phyloP scores from a whole-genome alignment of 2,113 vertebrate species.

The Phalacrocorax pelagicus region DNA sequence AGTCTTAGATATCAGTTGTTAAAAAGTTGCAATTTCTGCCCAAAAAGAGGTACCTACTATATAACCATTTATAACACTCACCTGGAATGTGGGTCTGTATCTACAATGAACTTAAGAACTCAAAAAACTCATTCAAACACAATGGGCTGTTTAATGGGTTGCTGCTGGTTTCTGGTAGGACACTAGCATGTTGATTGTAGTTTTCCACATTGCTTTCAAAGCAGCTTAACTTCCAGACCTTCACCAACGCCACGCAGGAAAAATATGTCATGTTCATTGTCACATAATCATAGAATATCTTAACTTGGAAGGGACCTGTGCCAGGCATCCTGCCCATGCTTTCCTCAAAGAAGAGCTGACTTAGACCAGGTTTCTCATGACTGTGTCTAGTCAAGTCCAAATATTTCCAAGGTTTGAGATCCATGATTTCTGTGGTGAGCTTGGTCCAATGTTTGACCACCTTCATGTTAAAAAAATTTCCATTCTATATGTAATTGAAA shows the following conservation, averaged over 20 bases:
- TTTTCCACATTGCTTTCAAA: neutral
- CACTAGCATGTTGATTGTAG: neutral
- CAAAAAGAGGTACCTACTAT: neutral
- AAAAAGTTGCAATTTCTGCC: neutral
- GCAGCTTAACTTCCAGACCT: neutral
- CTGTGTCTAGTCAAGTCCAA: neutral
- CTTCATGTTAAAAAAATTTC: neutral
- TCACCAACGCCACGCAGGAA: neutral
- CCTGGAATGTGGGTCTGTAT: neutral
- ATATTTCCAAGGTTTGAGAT: neutral
- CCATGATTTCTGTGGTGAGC: neutral
- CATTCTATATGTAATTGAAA: neutral
- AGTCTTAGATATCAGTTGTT: neutral
- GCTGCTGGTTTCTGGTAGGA: neutral
- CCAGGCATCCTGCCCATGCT: neutral
- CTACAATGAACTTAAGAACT: neutral
- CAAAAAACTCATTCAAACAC: neutral
- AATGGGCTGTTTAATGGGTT: neutral
- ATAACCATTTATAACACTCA: neutral
- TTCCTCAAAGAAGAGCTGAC: neutral
- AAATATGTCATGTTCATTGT: neutral
- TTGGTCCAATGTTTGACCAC: neutral
- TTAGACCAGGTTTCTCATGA: neutral
- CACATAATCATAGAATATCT: neutral
- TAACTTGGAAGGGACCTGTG: neutral